phyloP scores from a whole-genome alignment of 2,113 vertebrate species.

The Gallinago media region DNA sequence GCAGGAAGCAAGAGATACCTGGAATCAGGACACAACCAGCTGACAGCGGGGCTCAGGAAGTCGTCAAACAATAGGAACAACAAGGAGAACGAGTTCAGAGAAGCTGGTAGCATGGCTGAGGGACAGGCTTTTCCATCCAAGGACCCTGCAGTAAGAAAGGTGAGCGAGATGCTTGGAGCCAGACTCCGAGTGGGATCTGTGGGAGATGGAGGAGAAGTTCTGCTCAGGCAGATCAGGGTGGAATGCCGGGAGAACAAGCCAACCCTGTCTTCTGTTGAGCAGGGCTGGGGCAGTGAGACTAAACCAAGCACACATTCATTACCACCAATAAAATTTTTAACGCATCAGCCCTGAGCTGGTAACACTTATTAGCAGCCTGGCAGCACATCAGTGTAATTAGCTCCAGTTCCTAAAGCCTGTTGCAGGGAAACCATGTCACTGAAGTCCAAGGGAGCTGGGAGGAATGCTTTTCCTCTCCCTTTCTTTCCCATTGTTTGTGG shows the following conservation, averaged over 20 bases:
- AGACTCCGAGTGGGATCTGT: not conserved
- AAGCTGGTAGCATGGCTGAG: constrained; percentile 63
- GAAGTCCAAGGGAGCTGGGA: not conserved
- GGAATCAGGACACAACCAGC: constrained; percentile 59
- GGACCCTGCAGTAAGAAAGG: constrained; percentile 68
- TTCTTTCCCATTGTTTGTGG: constrained; percentile 24
- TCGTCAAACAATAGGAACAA: constrained; percentile 76
- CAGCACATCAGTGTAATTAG: not conserved
- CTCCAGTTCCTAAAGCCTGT: not conserved
- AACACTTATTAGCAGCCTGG: not conserved
- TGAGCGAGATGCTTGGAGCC: constrained; percentile 59
- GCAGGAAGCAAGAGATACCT: constrained; percentile 64
- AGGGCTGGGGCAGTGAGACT: not conserved
- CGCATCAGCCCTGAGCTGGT: not conserved
- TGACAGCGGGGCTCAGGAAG: constrained; percentile 64
- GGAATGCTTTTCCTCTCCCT: not conserved
- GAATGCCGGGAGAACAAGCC: not conserved
- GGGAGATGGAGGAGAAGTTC: not conserved
- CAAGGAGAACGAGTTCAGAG: constrained; percentile 76
- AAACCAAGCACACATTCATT: not conserved
- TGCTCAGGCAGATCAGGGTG: not conserved
- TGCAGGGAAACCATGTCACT: not conserved
- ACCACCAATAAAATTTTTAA: not conserved
- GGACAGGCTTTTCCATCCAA: constrained; percentile 57
- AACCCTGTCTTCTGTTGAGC: rapidly evolving